These are phyloP conservation scores for Agrochola lychnidis DNA, from an alignment of 2,888 invertebrate species.

Conservation along the genomic window DNA sequence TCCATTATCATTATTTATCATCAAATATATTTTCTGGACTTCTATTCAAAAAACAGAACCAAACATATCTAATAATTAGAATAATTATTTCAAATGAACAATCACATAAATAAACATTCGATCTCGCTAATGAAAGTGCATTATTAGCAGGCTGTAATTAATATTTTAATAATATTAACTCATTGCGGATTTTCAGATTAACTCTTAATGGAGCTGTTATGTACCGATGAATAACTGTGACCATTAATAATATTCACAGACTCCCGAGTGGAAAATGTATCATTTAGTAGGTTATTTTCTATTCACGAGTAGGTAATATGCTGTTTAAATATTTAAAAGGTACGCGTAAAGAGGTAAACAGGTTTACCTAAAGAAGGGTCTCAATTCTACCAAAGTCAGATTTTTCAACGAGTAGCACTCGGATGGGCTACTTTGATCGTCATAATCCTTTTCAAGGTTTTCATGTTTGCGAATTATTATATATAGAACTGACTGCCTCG, in stretches of 20 bases:
- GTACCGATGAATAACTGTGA: constrained; percentile 20
- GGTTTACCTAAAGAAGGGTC: constrained; percentile 2
- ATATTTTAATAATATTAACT: constrained; percentile 49
- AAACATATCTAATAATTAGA: neutral
- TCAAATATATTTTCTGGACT: neutral
- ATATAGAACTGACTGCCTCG: neutral
- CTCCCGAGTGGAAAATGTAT: constrained; percentile 20
- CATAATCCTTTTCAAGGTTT: neutral
- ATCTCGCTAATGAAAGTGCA: constrained; percentile 32
- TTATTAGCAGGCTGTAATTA: constrained; percentile 59
- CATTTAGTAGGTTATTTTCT: constrained; percentile 15
- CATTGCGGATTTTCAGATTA: constrained; percentile 36
- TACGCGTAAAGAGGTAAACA: neutral
- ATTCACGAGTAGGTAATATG: neutral
- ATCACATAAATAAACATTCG: constrained; percentile 7
- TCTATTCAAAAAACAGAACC: neutral
- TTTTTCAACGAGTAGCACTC: constrained; percentile 2
- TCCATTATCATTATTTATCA: too few relatives aligned
- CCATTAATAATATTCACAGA: constrained; percentile 18
- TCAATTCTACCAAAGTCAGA: neutral
- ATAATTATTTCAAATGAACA: neutral
- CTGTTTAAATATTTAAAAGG: constrained; percentile 30
- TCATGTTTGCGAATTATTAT: neutral
- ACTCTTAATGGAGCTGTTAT: constrained; percentile 40
- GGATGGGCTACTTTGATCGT: constrained; percentile 6